These are phyloP conservation scores for Phaedon cochleariae DNA, from an alignment of 2,888 invertebrate species.

Conservation along the genomic window DNA sequence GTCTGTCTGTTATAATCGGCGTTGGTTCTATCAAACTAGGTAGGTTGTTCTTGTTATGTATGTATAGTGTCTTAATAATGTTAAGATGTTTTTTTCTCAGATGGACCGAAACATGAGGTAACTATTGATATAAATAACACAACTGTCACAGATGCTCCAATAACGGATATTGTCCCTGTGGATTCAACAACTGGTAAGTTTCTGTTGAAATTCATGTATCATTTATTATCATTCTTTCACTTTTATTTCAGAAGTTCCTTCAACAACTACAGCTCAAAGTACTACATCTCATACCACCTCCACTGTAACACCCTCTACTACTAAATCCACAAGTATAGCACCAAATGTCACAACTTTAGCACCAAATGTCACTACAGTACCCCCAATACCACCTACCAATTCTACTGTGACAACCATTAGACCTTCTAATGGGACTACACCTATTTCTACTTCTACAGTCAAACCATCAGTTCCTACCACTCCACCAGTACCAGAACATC, in stretches of 20 bases:
- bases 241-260: neutral
- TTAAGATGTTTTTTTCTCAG: neutral
- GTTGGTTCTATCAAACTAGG: slow-evolving; percentile 9
- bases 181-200: neutral
- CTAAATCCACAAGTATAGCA: neutral
- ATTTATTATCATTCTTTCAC: too few species aligned
- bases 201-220: neutral
- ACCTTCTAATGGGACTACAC: slow-evolving; percentile 25
- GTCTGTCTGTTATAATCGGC: slow-evolving; percentile 17
- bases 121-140: neutral
- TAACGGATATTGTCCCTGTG: neutral
- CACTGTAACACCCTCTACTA: slow-evolving; percentile 47
- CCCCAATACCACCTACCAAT: too few species aligned
- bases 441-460: neutral
- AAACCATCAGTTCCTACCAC: slow-evolving; percentile 14
- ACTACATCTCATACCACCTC: slow-evolving; percentile 33
- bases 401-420: slow-evolving; percentile 31
- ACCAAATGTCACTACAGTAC: slow-evolving; percentile 34
- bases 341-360: too few species aligned
- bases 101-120: neutral
- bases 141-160: neutral
- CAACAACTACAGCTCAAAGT: slow-evolving; percentile 38
- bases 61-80: neutral
- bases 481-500: slow-evolving; percentile 44
- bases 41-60: neutral